Evolutionary conservation across 2,888 invertebrate genomes (phyloP), one percentile per base, ranked within the genome.

Genomic region (Escarpia spicata): DNA sequence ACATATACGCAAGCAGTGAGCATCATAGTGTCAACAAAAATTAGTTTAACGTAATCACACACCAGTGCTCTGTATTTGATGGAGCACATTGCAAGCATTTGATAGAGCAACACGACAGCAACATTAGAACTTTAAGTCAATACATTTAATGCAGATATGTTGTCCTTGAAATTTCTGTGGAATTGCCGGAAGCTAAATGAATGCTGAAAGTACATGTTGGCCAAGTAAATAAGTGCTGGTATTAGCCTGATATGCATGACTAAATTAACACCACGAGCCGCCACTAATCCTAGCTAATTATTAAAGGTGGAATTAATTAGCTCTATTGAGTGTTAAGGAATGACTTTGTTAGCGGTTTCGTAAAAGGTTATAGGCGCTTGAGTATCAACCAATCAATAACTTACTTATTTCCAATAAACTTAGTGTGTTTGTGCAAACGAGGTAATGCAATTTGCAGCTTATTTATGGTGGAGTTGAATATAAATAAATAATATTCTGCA

Each of bases 241-340:
- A 75, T 75, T 75, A 75, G 19, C 75, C 75, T 75, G n/a, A 75
- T 75, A 75, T n/a, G 75, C 75, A 75, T 75, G 26, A 75, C 75
- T 75, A 75, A n/a, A 75, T 26, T 52, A 52, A 52, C 9, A 12
- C 75, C 75, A 6, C 26, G 26, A 75, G 75, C 75, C n/a, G 26
- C 75, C 26, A 75, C 75, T 26, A 75, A 75, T 75, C 75, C 75
- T 75, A 75, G 26, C 75, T 75, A 75, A 75, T 75, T 75, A 75
- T 26, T 75, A 75, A 75, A 75, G 75, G 75, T 75, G 75, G n/a
- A 26, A 26, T 75, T 75, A 75, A 75, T 75, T 75, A 75, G 75
- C 75, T 75, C 19, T 75, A 75, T 75, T n/a, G 26, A 75, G 6
- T 15, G 19, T 75, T 75, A 75, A 75, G n/a, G 75, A 75, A 75